Conservation (phyloP, 2,797 vertebrate genomes). For the Anomalospiza imberbis region DNA sequence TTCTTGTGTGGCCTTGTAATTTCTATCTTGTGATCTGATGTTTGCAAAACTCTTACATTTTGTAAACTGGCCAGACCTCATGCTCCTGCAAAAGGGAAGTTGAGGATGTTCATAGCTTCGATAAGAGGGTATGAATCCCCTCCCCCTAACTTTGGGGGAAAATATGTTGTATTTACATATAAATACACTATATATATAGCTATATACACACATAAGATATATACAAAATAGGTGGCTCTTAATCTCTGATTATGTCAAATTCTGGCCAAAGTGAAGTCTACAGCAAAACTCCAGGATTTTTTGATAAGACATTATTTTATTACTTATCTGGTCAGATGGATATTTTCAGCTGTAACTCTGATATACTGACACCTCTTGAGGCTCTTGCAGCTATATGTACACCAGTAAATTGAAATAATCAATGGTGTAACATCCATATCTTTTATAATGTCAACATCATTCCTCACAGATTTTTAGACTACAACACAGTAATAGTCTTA, state of each 20-base stretch:
- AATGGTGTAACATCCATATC: not conserved
- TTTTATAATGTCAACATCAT: not conserved
- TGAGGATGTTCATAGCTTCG: not conserved
- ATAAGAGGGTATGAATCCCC: not conserved
- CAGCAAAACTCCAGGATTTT: not conserved
- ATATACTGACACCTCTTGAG: not conserved
- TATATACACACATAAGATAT: no score
- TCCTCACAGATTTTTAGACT: not conserved
- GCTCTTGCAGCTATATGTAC: not conserved
- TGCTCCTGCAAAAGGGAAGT: accelerated
- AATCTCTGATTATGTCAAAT: not conserved
- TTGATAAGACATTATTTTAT: not conserved
- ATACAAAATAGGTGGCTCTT: not conserved
- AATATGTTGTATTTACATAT: not conserved
- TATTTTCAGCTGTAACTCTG: not conserved
- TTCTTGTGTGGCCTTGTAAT: not conserved
- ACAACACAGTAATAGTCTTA: not conserved
- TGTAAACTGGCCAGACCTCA: not conserved
- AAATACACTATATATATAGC: not conserved
- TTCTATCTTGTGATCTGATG: not conserved
- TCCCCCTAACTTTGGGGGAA: not conserved
- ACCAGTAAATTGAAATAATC: not conserved
- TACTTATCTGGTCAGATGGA: not conserved
- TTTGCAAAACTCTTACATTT: not conserved
- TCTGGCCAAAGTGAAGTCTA: not conserved